A percentile compares a stretch with the other conserved stretches of the same genome.
Conservation (phyloP, 2,888 invertebrate genomes). For the Pyrrhia umbra region DNA sequence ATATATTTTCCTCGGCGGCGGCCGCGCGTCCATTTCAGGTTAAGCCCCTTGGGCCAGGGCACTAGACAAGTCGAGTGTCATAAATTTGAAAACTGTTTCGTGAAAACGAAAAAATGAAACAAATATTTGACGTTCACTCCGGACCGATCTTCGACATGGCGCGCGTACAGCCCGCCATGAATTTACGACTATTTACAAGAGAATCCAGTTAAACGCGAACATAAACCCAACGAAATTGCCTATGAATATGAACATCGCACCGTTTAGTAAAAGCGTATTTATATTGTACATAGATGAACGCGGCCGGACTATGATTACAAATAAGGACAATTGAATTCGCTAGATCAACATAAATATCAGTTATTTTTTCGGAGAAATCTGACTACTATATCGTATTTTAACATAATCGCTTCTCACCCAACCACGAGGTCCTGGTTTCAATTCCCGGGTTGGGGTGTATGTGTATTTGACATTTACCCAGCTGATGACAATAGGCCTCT, state of each 20-base stretch:
- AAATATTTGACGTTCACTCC: constrained; percentile 82
- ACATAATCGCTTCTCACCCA: too few species aligned
- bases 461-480: too few species aligned
- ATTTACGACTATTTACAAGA: constrained; percentile 72
- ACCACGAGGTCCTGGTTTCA: too few species aligned
- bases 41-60: constrained; percentile 88
- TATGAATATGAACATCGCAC: constrained; percentile 54
- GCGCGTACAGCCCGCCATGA: constrained; percentile 56
- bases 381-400: too few species aligned
- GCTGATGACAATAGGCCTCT: too few species aligned
- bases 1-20: constrained; percentile 88
- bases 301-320: constrained; percentile 26
- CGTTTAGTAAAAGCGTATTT: constrained; percentile 30
- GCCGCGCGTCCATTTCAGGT: constrained; percentile 88
- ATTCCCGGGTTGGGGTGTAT: too few species aligned
- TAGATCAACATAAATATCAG: constrained; percentile 16
- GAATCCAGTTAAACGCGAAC: constrained; percentile 65
- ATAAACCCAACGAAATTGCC: constrained; percentile 62
- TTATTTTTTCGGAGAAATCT: neutral
- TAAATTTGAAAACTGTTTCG: constrained; percentile 89
- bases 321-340: constrained; percentile 14
- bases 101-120: constrained; percentile 85
- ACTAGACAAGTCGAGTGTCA: constrained; percentile 89
- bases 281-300: constrained; percentile 1
- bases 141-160: constrained; percentile 75